These are phyloP conservation scores for Phenganax marumi DNA, from an alignment of 92 coral and sea anemone genomes.

Conservation along the genomic window DNA sequence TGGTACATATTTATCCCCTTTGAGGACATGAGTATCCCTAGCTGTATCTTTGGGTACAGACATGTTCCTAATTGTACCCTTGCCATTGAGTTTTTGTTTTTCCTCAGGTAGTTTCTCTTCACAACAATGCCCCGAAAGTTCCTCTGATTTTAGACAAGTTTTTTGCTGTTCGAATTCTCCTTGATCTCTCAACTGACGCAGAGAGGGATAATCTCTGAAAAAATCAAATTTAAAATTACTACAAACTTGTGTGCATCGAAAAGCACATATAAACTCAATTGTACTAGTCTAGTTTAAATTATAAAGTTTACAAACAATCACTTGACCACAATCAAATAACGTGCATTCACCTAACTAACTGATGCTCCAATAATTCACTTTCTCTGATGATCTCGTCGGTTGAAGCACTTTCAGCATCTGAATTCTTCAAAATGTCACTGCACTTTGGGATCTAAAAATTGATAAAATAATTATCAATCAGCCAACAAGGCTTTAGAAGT, in stretches of 20 bases:
- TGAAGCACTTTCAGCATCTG: conserved; percentile 22
- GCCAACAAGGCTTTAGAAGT: neutral
- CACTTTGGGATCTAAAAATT: conserved; percentile 34
- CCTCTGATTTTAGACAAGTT: neutral
- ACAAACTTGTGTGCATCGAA: neutral
- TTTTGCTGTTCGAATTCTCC: neutral
- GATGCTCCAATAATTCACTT: conserved; percentile 35
- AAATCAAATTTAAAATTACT: neutral
- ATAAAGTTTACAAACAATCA: neutral
- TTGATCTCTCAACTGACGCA: conserved; percentile 11
- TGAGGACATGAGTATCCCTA: neutral
- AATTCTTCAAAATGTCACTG: conserved; percentile 9
- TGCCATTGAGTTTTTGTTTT: neutral
- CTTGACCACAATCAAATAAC: neutral
- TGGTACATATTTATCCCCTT: neutral
- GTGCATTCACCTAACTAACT: conserved; percentile 13
- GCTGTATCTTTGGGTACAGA: neutral
- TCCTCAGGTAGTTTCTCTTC: neutral
- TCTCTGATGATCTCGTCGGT: conserved; percentile 38
- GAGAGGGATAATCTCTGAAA: conserved; percentile 28
- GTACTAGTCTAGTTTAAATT: neutral
- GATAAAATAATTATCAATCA: neutral
- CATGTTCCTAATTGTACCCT: neutral
- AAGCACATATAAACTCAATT: neutral
- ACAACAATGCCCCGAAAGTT: neutral